Conservation (phyloP, 2,113 vertebrate species). For the Pelecanus crispus region DNA sequence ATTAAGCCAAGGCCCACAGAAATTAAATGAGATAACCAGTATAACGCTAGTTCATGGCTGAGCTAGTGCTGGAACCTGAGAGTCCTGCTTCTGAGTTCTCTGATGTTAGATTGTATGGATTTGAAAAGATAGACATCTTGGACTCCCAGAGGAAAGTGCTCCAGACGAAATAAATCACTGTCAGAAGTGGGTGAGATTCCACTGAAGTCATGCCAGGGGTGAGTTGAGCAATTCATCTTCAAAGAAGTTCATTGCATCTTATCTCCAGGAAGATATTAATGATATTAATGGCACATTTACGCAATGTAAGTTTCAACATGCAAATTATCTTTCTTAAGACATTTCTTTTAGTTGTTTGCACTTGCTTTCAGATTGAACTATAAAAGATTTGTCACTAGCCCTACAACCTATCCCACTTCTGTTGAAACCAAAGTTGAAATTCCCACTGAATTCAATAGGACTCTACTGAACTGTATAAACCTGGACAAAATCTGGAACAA, state of each 20-base stretch:
- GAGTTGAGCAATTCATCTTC: slow-evolving; percentile 62
- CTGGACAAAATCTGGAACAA: not conserved
- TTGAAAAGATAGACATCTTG: slow-evolving; percentile 51
- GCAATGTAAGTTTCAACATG: slow-evolving; percentile 16
- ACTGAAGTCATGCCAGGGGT: slow-evolving; percentile 48
- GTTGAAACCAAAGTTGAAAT: slow-evolving; percentile 5
- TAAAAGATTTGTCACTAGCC: slow-evolving; percentile 10
- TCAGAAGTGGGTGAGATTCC: slow-evolving; percentile 35
- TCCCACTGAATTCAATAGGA: not conserved
- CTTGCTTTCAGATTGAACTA: slow-evolving; percentile 9
- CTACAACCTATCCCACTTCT: not conserved
- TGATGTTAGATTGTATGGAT: slow-evolving; percentile 29
- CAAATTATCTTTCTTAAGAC: slow-evolving; percentile 25
- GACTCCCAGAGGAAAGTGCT: slow-evolving; percentile 48
- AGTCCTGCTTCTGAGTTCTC: slow-evolving; percentile 53
- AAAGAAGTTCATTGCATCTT: slow-evolving; percentile 47
- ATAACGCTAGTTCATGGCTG: not conserved
- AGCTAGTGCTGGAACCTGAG: slow-evolving; percentile 52
- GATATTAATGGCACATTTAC: slow-evolving; percentile 15
- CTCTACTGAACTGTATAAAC: not conserved
- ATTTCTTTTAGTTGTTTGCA: slow-evolving; percentile 21
- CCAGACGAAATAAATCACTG: slow-evolving; percentile 53
- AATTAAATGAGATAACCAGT: slow-evolving; percentile 11
- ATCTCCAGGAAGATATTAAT: slow-evolving; percentile 54
- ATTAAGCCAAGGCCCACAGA: not conserved